Evolutionary conservation across 2,888 invertebrate genomes (phyloP).

Genomic region (Panopea generosa): DNA sequence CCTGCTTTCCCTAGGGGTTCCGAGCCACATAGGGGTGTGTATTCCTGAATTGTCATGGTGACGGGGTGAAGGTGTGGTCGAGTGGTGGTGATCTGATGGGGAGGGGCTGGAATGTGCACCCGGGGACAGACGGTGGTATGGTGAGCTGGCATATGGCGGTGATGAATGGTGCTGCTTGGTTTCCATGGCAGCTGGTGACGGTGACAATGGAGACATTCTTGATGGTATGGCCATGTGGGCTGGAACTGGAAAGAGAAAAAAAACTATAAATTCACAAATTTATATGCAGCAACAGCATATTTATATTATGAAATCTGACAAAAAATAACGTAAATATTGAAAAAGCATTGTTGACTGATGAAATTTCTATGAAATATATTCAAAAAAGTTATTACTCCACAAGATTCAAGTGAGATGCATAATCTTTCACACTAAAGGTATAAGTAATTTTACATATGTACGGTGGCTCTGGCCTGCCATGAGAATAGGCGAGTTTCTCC

Average conservation of each 20-base stretch:
- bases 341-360: too few species aligned
- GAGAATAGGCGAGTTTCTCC: too few species aligned
- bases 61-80: conserved; percentile 64
- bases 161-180: conserved; percentile 66
- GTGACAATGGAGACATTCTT: conserved; percentile 56
- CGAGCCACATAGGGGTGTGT: conserved; percentile 54
- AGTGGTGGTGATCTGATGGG: conserved; percentile 55
- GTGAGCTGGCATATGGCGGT: conserved; percentile 70
- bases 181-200: conserved; percentile 67
- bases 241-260: conserved; percentile 63
- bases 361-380: too few species aligned
- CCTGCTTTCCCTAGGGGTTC: conserved; percentile 22
- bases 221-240: conserved; percentile 53
- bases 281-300: background rate
- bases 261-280: conserved; percentile 1
- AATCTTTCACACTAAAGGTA: too few species aligned
- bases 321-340: too few species aligned
- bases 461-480: too few species aligned
- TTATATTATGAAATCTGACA: too few species aligned
- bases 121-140: conserved; percentile 66
- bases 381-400: too few species aligned
- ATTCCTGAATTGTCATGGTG: conserved; percentile 50
- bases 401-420: too few species aligned
- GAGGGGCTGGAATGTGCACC: conserved; percentile 62
- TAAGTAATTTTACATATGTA: background rate